Percentiles rank a stretch among this genome's conserved stretches.
These are phyloP conservation scores for Amazona vittata DNA, from an alignment of 2,113 vertebrate species.

Conservation along the genomic window DNA sequence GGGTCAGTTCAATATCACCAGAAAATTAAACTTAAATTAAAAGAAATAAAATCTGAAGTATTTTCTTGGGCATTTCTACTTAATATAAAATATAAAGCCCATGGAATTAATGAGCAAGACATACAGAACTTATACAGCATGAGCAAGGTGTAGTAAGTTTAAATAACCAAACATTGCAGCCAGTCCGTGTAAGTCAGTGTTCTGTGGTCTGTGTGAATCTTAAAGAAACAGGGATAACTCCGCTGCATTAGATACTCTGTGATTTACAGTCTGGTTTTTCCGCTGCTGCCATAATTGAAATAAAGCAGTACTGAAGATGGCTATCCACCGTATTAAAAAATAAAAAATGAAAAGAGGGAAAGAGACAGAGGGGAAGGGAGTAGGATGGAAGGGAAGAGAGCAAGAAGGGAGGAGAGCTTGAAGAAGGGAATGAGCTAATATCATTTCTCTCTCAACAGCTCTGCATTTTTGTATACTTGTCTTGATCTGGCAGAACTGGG, in stretches of 20 bases:
- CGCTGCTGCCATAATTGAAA: background rate
- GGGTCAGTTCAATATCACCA: background rate
- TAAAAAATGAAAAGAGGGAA: background rate
- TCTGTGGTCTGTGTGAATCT: fast-evolving
- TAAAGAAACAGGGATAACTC: background rate
- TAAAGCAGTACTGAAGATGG: background rate
- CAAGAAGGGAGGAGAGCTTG: background rate
- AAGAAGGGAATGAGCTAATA: background rate
- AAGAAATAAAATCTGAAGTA: background rate
- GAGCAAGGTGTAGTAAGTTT: background rate
- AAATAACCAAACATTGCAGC: background rate
- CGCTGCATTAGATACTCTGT: background rate
- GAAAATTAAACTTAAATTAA: background rate
- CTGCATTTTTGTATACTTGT: background rate
- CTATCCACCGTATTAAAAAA: background rate
- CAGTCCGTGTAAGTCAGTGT: background rate
- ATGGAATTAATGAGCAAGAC: background rate
- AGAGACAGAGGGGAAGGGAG: background rate
- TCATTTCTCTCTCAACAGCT: background rate
- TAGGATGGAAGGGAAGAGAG: background rate
- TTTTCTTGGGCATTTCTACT: background rate
- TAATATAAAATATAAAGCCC: background rate
- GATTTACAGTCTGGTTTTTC: background rate
- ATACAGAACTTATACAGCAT: background rate
- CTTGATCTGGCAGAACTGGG: background rate